These are phyloP conservation scores for Aphaenogaster rudis DNA, from an alignment of 1,140 invertebrate genomes.

Conservation along the genomic window DNA sequence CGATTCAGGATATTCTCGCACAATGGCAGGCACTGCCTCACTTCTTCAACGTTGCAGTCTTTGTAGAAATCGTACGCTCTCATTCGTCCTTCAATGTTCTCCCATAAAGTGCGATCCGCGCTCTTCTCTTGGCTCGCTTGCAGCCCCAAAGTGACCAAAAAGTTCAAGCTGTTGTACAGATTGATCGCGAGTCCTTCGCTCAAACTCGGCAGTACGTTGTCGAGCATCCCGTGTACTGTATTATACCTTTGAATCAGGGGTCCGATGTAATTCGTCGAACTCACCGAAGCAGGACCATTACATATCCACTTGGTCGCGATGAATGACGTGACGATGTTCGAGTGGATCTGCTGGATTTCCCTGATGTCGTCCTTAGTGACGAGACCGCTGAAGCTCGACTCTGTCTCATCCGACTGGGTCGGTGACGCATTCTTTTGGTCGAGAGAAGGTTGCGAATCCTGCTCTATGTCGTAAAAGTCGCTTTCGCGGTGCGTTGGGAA, in stretches of 20 bases:
- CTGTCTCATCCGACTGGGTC: slow-evolving; percentile 50
- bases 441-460: slow-evolving; percentile 69
- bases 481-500: slow-evolving; percentile 93
- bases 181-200: slow-evolving; percentile 86
- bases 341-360: slow-evolving; percentile 89
- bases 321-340: slow-evolving; percentile 87
- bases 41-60: slow-evolving; percentile 93
- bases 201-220: slow-evolving; percentile 85
- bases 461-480: slow-evolving; percentile 90
- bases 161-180: slow-evolving; percentile 87
- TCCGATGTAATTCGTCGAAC: slow-evolving; percentile 86
- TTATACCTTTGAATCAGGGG: slow-evolving; percentile 89
- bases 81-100: not conserved
- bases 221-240: slow-evolving; percentile 87
- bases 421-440: slow-evolving; percentile 80
- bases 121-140: slow-evolving; percentile 31
- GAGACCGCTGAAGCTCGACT: slow-evolving; percentile 69
- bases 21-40: slow-evolving; percentile 90
- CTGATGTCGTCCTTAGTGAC: slow-evolving; percentile 89
- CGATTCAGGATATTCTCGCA: slow-evolving; percentile 89
- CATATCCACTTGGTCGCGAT: slow-evolving; percentile 88
- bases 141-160: slow-evolving; percentile 80
- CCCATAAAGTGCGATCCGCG: not conserved
- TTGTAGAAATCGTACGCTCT: slow-evolving; percentile 94
- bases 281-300: slow-evolving; percentile 74